Evolutionary conservation across 2,797 vertebrate species (phyloP), one percentile per base, ranked within the genome.

Genomic region (Pachyuromys duprasi): DNA sequence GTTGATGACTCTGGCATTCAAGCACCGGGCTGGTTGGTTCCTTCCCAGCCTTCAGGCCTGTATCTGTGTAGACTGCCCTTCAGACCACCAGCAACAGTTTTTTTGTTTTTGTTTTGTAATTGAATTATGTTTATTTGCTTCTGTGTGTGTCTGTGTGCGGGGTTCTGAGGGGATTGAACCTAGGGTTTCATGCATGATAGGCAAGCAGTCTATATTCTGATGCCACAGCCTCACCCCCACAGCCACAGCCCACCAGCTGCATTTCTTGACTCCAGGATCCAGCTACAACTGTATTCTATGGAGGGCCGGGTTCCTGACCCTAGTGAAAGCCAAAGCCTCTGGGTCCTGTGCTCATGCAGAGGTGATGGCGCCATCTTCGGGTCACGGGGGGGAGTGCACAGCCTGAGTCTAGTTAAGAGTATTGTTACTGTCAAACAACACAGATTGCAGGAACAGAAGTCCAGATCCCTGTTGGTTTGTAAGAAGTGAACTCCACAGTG

Each of bases 311-410:
- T n/a, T 79, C 78, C 55, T 60, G 78, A 36, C 3, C 15, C 81
- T 45, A 39, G 39, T 45, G 82, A 33, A 65, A 63, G 5, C 36
- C 22, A 45, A 26, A 8, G 13, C 3, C 0, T 4, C 53, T 2
- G 55, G 18, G 4, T 36, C 42, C n/a, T 31, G 28, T 28, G n/a
- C 11, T 22, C 81, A 92, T 62, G 20, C 86, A 26, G 80, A 33
- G 90, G 90, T 31, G 74, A 91, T 76, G 84, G 75, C 6, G 76
- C 93, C 96, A 95, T 57, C 96, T 96, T 63, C 1, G 45, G 93
- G 83, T 72, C 75, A n/a, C 33, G 63, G 15, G 31, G 82, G 62
- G 53, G 36, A 89, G 18, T 24, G 24, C 82, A 31, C 33, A 36
- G 33, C 13, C 1, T 45, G 39, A 65, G 4, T 28, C 42, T 45